Evolutionary conservation across 1,140 invertebrate genomes (phyloP), one percentile per base, ranked within the genome.

Genomic region (Pinna nobilis): DNA sequence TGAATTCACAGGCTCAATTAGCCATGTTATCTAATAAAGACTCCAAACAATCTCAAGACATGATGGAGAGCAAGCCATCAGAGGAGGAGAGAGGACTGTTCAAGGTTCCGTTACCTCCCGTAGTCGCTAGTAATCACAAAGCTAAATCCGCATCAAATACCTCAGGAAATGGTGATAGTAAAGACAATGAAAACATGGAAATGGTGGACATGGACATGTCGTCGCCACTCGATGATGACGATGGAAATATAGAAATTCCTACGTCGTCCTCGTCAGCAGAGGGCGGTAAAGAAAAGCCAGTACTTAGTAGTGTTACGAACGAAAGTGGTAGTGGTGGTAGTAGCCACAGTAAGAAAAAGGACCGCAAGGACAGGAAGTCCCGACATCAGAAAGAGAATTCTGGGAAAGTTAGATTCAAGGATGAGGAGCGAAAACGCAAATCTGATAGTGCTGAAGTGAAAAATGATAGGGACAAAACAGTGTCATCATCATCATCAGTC

Each of bases 191-290:
- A 73, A 82, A 83, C 18, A 88, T 81, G 41, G 89, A 90, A 64
- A 86, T 89, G 18, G 85, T 93, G 35, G 93, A 94, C 78, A 93
- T 92, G 91, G 94, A 91, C 90, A 79, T 91, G 70, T 89, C 88
- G 60, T 89, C 89, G 80, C 90, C 82, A 60, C 85, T 79, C 33
- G 82, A 86, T 53, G 81, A 86, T 35, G 83, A 87, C 51, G 81
- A 86, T 32, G 71, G 76, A n/a, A 81, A 76, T 59, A 78, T 81
- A 32, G 79, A 81, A 57, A 71, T 81, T 53, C 76, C 76, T 15
- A 50, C 70, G 20, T 77, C 76, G 9, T 41, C 59, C n/a, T 41
- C 59, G 9, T 25, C 35, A 39, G 39, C 23, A 39, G 59, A 23
- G 44, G 37, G 18, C 35, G 39, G 28, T 51, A 69, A 35, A 69